These are phyloP conservation scores for Leptinotarsa rubiginosa DNA, from an alignment of 2,888 invertebrate genomes.

Conservation along the genomic window DNA sequence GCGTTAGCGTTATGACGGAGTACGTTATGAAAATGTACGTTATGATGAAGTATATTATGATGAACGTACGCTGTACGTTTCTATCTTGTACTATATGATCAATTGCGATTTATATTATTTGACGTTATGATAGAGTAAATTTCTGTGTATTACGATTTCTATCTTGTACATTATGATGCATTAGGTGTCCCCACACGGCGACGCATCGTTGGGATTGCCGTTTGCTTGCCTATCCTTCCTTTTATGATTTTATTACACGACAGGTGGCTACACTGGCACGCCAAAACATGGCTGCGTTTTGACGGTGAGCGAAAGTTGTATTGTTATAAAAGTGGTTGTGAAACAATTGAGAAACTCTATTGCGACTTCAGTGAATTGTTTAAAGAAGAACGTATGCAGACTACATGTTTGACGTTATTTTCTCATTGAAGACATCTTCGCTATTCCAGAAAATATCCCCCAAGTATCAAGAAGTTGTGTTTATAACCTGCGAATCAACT, in stretches of 20 bases:
- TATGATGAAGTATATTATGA: too few relatives aligned
- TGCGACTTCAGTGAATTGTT: constrained; percentile 51
- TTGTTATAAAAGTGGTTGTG: constrained; percentile 54
- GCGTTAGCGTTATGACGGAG: too few relatives aligned
- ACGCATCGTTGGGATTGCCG: constrained; percentile 19
- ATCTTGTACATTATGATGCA: too few relatives aligned
- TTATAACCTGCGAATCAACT: constrained; percentile 40
- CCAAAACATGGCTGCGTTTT: constrained; percentile 65
- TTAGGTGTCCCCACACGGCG: constrained; percentile 12
- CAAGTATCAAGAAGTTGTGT: constrained; percentile 41
- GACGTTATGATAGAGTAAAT: background rate
- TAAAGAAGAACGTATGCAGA: constrained; percentile 49
- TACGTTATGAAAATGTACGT: too few relatives aligned
- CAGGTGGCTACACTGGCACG: constrained; percentile 66
- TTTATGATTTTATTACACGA: constrained; percentile 48
- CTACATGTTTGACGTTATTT: constrained; percentile 34
- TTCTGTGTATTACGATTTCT: too few relatives aligned
- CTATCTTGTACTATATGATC: too few relatives aligned
- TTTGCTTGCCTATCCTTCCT: constrained; percentile 15
- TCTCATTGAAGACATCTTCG: constrained; percentile 32
- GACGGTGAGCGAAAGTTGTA: constrained; percentile 59
- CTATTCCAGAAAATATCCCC: constrained; percentile 26
- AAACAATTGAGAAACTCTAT: constrained; percentile 54
- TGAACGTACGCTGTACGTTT: too few relatives aligned
- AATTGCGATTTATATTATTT: too few relatives aligned